phyloP scores from a whole-genome alignment of 2,888 invertebrate genomes.

The Cantharis lateralis region DNA sequence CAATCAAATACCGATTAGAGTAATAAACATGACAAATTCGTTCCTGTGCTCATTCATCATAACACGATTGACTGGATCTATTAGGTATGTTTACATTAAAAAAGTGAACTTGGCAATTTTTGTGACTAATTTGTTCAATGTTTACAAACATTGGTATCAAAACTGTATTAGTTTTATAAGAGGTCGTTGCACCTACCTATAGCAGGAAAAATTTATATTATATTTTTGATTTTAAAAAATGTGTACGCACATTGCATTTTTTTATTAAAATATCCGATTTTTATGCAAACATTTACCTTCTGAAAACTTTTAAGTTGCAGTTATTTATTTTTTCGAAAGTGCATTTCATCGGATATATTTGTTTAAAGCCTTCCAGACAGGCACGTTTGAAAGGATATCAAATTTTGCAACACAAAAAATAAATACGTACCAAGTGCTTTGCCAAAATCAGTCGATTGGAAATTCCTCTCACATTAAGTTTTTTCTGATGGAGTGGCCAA shows the following conservation, averaged over 20 bases:
- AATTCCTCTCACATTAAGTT: neutral
- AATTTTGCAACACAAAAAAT: neutral
- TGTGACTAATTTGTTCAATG: neutral
- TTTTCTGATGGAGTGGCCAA: neutral
- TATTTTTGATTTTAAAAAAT: neutral
- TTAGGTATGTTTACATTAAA: neutral
- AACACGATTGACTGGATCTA: neutral
- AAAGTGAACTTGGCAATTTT: neutral
- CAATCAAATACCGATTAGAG: neutral
- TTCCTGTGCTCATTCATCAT: neutral
- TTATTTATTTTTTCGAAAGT: neutral
- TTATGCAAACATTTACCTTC: neutral
- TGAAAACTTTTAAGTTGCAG: neutral
- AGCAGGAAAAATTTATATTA: neutral
- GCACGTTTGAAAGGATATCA: neutral
- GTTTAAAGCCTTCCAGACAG: neutral
- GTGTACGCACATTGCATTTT: neutral
- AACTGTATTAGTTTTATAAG: neutral
- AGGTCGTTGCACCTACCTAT: neutral
- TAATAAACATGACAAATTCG: neutral
- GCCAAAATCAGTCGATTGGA: neutral
- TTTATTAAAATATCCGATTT: neutral
- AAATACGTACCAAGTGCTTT: neutral
- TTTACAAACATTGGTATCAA: neutral
- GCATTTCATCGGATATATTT: neutral